These are phyloP conservation scores for Actinernus sp. DNA, from an alignment of 92 coral and sea anemone species.

Conservation along the genomic window DNA sequence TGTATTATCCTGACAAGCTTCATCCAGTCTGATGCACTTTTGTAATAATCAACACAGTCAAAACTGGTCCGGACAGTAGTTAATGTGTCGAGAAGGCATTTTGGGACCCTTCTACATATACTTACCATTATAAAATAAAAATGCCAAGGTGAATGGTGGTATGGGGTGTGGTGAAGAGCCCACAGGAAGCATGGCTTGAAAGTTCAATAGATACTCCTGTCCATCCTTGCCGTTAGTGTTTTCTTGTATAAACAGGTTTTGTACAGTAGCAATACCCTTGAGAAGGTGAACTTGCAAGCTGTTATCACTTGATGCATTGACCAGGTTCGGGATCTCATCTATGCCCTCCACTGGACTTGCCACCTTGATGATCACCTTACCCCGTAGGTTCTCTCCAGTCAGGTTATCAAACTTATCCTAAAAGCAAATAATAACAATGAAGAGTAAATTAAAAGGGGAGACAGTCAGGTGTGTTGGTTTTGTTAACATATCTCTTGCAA, in stretches of 20 bases:
- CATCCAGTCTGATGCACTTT: too few relatives aligned
- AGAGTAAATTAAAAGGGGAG: neutral
- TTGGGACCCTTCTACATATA: too few relatives aligned
- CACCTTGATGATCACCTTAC: constrained; percentile 78
- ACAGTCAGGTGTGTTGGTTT: too few relatives aligned
- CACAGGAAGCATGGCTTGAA: constrained; percentile 72
- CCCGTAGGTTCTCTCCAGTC: constrained; percentile 82
- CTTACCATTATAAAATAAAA: constrained; percentile 94
- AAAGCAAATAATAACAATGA: constrained; percentile 1
- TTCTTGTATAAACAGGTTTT: constrained; percentile 80
- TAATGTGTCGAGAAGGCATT: too few relatives aligned
- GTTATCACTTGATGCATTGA: constrained; percentile 44
- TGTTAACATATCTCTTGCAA: too few relatives aligned
- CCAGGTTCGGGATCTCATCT: constrained; percentile 89
- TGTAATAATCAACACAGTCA: too few relatives aligned
- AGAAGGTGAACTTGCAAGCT: constrained; percentile 73
- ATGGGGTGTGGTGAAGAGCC: constrained; percentile 85
- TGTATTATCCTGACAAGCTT: too few relatives aligned
- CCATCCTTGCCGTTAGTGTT: constrained; percentile 96
- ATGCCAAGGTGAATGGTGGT: constrained; percentile 90
- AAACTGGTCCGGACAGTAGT: too few relatives aligned
- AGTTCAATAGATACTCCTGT: constrained; percentile 90
- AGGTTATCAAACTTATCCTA: constrained; percentile 95
- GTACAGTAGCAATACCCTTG: constrained; percentile 87
- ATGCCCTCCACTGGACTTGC: constrained; percentile 74